phyloP scores from a whole-genome alignment of 2,113 vertebrate species.

The Rostratula benghalensis region DNA sequence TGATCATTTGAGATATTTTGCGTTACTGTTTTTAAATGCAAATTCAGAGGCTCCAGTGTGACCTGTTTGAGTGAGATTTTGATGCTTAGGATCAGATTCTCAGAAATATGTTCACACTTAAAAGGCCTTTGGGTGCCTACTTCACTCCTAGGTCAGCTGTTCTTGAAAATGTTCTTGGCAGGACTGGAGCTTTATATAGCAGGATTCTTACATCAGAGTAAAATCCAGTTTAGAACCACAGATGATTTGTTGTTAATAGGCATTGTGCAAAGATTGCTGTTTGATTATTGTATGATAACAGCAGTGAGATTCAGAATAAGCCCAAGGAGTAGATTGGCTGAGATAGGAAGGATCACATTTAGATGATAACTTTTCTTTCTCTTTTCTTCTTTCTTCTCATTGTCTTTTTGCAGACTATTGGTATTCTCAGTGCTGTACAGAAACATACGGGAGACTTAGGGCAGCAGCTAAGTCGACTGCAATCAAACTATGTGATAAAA shows the following conservation, averaged over 20 bases:
- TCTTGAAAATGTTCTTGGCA: not conserved
- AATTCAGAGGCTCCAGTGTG: not conserved
- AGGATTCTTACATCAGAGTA: not conserved
- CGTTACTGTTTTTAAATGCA: not conserved
- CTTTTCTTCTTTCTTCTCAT: not conserved
- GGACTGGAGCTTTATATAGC: not conserved
- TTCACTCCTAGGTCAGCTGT: not conserved
- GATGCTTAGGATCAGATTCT: not conserved
- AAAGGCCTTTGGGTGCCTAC: not conserved
- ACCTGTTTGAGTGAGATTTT: not conserved
- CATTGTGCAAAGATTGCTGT: not conserved
- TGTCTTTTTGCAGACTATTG: conserved; percentile 11
- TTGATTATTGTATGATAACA: not conserved
- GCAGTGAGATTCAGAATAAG: not conserved
- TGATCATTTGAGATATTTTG: not conserved
- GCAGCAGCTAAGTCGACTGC: not conserved
- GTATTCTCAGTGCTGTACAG: not conserved
- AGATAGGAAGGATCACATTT: not conserved
- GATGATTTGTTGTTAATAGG: not conserved
- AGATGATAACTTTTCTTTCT: not conserved
- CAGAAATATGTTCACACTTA: not conserved
- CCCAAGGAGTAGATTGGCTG: not conserved
- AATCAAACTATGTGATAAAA: not conserved
- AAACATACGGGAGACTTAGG: not conserved
- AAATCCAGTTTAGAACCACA: not conserved